phyloP scores from a whole-genome alignment of 2,797 vertebrate species.

The Galagoides demidoff region DNA sequence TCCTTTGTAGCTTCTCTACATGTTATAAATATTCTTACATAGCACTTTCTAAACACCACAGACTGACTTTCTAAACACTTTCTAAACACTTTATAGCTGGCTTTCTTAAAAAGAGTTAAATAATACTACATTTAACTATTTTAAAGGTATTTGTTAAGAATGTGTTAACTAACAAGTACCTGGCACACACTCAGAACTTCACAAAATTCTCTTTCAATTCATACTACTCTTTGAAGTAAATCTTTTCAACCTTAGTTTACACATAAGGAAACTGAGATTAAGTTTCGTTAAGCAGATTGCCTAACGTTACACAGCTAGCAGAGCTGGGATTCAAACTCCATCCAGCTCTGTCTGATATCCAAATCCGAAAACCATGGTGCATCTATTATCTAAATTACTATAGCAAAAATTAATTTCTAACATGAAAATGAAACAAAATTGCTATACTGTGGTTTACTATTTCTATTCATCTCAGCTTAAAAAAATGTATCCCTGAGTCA shows the following conservation, averaged over 20 bases:
- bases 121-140: constrained; percentile 19
- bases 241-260: constrained; percentile 40
- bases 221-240: not conserved
- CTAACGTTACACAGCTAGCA: not conserved
- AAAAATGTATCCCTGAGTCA: not conserved
- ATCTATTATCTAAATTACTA: not conserved
- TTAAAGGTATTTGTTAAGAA: constrained; percentile 57
- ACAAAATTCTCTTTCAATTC: constrained; percentile 35
- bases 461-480: not conserved
- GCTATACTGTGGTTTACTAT: not conserved
- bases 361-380: not conserved
- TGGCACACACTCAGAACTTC: not conserved
- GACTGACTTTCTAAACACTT: not conserved
- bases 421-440: not conserved
- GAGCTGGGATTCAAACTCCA: not conserved
- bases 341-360: not conserved
- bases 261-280: not conserved
- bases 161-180: constrained; percentile 7
- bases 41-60: not conserved
- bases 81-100: not conserved
- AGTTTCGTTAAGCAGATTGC: not conserved
- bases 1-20: constrained; percentile 6
- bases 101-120: not conserved
- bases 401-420: constrained; percentile 29
- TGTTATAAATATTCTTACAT: not conserved